Evolutionary conservation across 2,113 vertebrate species (phyloP).

Genomic region (Abramis brama): DNA sequence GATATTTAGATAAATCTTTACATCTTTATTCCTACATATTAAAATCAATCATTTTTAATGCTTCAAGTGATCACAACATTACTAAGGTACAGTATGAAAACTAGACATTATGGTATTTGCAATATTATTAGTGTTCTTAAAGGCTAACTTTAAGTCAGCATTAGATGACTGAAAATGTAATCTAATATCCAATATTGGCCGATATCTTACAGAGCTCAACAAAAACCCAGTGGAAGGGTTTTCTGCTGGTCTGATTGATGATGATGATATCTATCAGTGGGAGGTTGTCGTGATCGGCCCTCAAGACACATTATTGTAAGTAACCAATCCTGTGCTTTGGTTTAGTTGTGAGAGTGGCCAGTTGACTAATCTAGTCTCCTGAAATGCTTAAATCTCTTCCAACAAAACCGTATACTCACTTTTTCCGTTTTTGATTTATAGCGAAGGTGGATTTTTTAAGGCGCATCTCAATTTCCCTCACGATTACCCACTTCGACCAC

Average conservation of each 20-base stretch:
- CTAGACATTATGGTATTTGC: neutral
- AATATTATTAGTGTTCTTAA: too few species aligned
- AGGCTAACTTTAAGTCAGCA: too few species aligned
- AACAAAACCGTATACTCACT: neutral
- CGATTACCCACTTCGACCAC: conserved; percentile 77
- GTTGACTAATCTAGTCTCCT: neutral
- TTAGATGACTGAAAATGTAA: neutral
- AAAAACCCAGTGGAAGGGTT: conserved; percentile 82
- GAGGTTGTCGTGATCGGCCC: conserved; percentile 81
- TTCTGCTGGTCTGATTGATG: conserved; percentile 79
- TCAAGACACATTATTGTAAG: conserved; percentile 81
- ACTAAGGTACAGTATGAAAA: neutral
- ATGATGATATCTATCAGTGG: conserved; percentile 82
- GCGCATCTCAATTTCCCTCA: conserved; percentile 74
- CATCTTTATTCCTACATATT: neutral
- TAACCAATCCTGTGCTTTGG: neutral
- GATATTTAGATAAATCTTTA: neutral
- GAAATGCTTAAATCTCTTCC: neutral
- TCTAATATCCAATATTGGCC: neutral
- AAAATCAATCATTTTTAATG: neutral
- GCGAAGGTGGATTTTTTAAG: conserved; percentile 81
- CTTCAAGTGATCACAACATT: neutral
- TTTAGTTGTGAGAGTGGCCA: neutral
- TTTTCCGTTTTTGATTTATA: conserved; percentile 53
- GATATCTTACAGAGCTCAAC: conserved; percentile 71